Conservation (phyloP, 1,140 invertebrate genomes). For the Apis florea region DNA sequence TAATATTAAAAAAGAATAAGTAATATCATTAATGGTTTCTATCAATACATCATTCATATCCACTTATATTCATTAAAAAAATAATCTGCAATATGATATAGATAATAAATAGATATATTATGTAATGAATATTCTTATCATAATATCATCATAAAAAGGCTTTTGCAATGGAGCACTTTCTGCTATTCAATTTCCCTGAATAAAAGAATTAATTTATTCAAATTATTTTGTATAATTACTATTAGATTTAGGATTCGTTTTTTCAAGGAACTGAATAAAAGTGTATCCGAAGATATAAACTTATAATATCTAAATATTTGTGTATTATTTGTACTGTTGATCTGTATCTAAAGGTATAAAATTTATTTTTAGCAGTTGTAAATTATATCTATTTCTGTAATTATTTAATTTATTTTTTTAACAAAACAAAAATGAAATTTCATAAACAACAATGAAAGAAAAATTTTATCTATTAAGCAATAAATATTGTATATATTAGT, state of each 20-base stretch:
- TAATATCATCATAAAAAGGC: constrained; percentile 27
- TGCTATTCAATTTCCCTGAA: constrained; percentile 12
- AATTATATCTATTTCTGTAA: neutral
- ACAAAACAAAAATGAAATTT: neutral
- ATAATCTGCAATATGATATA: constrained; percentile 38
- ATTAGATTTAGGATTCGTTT: constrained; percentile 7
- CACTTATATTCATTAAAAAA: constrained; percentile 45
- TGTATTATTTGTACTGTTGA: constrained; percentile 13
- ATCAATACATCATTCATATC: constrained; percentile 4
- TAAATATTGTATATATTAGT: neutral
- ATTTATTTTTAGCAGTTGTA: neutral
- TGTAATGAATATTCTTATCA: constrained; percentile 21
- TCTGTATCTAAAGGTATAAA: constrained; percentile 1
- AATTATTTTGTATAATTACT: constrained; percentile 1
- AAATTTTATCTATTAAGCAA: neutral
- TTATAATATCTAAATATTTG: constrained; percentile 10
- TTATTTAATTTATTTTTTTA: constrained; percentile 4
- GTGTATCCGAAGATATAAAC: neutral
- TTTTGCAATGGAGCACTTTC: constrained; percentile 24
- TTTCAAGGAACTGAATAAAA: neutral
- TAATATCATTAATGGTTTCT: neutral
- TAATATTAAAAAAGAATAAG: neutral
- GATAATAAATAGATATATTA: constrained; percentile 26
- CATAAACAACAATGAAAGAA: neutral
- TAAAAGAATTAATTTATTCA: constrained; percentile 9